Conservation (phyloP, 2,797 vertebrate species). For the Sebastolobus alascanus region DNA sequence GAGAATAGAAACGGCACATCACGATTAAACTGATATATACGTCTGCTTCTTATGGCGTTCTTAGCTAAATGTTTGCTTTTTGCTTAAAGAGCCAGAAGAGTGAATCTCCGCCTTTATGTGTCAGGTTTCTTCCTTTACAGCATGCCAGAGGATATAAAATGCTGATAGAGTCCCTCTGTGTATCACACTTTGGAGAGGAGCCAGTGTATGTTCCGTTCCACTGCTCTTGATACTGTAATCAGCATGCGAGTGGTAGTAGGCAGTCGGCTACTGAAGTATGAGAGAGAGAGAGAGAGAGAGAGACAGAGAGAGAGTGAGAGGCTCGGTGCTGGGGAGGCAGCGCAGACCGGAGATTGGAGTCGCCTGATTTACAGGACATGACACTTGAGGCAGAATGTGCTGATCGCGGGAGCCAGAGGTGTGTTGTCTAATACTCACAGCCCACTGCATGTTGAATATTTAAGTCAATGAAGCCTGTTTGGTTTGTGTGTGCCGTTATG, state of each 20-base stretch:
- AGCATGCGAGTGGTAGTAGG: constrained; percentile 69
- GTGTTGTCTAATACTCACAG: constrained; percentile 34
- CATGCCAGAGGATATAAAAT: constrained; percentile 59
- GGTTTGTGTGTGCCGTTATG: constrained; percentile 10
- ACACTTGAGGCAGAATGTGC: constrained; percentile 56
- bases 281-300: constrained; percentile 39
- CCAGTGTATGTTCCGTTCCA: constrained; percentile 73
- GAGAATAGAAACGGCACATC: constrained; percentile 9
- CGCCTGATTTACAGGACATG: constrained; percentile 75
- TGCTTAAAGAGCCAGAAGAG: constrained; percentile 47
- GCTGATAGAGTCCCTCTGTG: constrained; percentile 62
- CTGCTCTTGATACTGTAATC: constrained; percentile 78
- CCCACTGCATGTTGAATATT: constrained; percentile 38
- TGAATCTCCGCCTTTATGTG: constrained; percentile 31
- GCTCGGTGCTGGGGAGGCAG: constrained; percentile 37
- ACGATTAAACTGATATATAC: not conserved
- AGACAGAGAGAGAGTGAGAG: constrained; percentile 37
- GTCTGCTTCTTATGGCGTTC: constrained; percentile 13
- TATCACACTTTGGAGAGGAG: constrained; percentile 64
- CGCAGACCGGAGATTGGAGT: constrained; percentile 60
- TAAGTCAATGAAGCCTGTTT: constrained; percentile 17
- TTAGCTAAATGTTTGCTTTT: constrained; percentile 41
- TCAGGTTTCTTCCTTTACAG: constrained; percentile 45
- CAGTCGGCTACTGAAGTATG: constrained; percentile 59
- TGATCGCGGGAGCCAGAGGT: constrained; percentile 45